These are phyloP conservation scores for Epizoanthus fatuus DNA, from an alignment of 92 coral and sea anemone genomes.

Conservation along the genomic window DNA sequence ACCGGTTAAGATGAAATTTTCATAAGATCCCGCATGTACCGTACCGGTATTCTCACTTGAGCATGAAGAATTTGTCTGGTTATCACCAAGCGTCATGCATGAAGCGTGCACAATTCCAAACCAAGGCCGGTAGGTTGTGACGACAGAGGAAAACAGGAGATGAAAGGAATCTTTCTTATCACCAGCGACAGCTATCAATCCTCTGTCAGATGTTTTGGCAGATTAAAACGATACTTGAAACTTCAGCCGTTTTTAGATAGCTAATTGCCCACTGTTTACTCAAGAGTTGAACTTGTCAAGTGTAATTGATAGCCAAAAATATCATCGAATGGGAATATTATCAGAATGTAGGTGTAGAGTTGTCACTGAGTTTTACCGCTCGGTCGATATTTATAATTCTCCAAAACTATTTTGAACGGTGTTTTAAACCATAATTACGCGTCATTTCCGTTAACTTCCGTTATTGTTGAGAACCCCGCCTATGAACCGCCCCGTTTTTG, in stretches of 20 bases:
- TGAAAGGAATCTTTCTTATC: conserved; percentile 40
- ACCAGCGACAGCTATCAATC: conserved; percentile 24
- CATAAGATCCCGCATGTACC: background rate
- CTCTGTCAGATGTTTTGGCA: conserved; percentile 34
- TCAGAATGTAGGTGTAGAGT: background rate
- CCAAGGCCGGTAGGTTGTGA: conserved; percentile 7
- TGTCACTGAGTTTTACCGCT: no score
- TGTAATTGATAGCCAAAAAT: background rate
- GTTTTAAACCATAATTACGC: background rate
- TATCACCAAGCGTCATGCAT: background rate
- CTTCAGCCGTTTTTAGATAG: conserved; percentile 13
- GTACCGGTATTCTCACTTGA: no score
- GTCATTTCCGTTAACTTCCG: conserved; percentile 1
- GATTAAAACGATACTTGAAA: conserved; percentile 32
- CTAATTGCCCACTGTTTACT: conserved; percentile 28
- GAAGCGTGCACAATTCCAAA: background rate
- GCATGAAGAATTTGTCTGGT: background rate
- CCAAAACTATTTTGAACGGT: background rate
- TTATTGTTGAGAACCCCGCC: background rate
- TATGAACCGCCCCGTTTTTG: background rate
- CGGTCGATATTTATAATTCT: no score
- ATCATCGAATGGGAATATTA: background rate
- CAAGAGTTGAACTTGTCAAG: conserved; percentile 5
- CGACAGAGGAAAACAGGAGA: conserved; percentile 39
- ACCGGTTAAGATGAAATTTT: conserved; percentile 13